Base-by-base conservation (phyloP, 2,797 vertebrate species). In the Semotilus atromaculatus region DNA sequence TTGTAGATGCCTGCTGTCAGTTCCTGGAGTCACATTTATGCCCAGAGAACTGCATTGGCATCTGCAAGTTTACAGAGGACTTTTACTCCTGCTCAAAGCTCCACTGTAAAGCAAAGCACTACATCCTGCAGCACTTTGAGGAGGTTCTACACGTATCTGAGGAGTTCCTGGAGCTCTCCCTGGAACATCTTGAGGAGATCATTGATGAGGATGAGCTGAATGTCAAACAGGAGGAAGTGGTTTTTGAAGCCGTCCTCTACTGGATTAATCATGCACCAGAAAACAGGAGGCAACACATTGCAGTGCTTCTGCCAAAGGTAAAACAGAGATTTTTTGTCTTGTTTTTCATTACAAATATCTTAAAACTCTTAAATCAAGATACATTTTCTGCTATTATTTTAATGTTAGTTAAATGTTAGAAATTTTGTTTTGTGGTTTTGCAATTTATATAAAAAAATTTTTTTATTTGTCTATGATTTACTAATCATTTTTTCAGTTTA, bases 81-180 rank as follows among this genome's bases (percentile, higher is more conserved):
- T 10, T 40, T 40, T 40, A 40, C 40, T 40, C 40, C 9, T 40
- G 40, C 40, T 40, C 40, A 40, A 40, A 40, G 8, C 40, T 40
- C 40, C 2, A 0, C 40, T 40, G 40, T 40, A 40, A 40, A 40
- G 40, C 40, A 40, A 40, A 40, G 40, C 53, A 48, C 31, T 96
- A 92, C 88, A 95, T 97, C 88, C 85, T 95, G 67, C 91, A 93
- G 11, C 93, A 96, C 92, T 97, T 97, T 0, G 92, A 96, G 88
- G 91, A 96, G 64, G 91, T 96, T 84, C 89, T 93, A 3, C 89
- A 86, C 43, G 89, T 87, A 74, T 93, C 93, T 0, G 88, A 92
- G 0, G 95, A 96, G 91, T 95, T 97, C 67, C 89, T 81, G 70
- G 43, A 88, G 68, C 86, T 93, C 5, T 70, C 91, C 1, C 51